Conservation (phyloP, 2,888 invertebrate species). For the Protodeltote pygarga region DNA sequence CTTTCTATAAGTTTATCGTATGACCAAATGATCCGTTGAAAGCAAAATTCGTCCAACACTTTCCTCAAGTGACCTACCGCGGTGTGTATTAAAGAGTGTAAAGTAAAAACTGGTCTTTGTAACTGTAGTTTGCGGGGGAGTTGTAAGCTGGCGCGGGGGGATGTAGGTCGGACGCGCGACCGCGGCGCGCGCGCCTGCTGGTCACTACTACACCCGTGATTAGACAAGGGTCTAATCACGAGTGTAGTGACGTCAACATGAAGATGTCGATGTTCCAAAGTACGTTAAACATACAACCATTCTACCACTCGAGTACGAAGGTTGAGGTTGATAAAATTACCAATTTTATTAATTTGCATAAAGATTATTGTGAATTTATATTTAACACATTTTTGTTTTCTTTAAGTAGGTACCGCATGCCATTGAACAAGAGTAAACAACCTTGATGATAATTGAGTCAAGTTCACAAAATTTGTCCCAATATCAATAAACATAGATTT, state of each 20-base stretch:
- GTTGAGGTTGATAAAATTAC: too few species aligned
- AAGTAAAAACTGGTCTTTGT: slow-evolving; percentile 78
- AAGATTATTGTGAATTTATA: slow-evolving; percentile 29
- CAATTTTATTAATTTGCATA: too few species aligned
- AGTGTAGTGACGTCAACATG: too few species aligned
- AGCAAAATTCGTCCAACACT: slow-evolving; percentile 84
- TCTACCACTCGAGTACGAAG: too few species aligned
- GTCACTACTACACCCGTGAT: slow-evolving; percentile 23
- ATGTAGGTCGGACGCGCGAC: slow-evolving; percentile 71
- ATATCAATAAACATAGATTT: slow-evolving; percentile 31
- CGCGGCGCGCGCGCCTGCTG: slow-evolving; percentile 37
- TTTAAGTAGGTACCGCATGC: slow-evolving; percentile 40
- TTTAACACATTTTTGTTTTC: slow-evolving; percentile 52
- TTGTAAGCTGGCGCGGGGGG: slow-evolving; percentile 49
- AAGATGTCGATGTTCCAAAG: too few species aligned
- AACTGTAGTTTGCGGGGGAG: slow-evolving; percentile 73
- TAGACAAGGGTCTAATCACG: too few species aligned
- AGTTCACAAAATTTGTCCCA: slow-evolving; percentile 60
- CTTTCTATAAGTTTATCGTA: slow-evolving; percentile 75
- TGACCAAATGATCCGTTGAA: slow-evolving; percentile 74
- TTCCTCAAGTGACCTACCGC: slow-evolving; percentile 79
- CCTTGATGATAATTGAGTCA: slow-evolving; percentile 69
- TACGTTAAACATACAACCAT: too few species aligned
- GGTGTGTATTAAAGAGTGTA: slow-evolving; percentile 65
- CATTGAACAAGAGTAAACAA: slow-evolving; percentile 48